A percentile compares a stretch with the other conserved stretches of the same genome.
phyloP scores from a whole-genome alignment of 2,888 invertebrate species.

The Scotopteryx bipunctaria region DNA sequence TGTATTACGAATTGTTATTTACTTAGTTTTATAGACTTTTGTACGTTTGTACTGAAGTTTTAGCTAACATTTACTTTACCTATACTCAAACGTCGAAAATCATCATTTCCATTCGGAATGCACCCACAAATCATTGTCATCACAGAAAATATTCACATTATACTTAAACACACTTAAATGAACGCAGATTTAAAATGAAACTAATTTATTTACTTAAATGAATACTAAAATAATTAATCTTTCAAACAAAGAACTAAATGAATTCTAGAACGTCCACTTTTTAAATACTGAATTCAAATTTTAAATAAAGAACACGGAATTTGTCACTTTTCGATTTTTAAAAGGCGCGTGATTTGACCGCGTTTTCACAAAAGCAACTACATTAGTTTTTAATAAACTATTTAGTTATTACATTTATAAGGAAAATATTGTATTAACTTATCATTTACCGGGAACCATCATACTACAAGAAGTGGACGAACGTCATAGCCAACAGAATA shows the following conservation, averaged over 20 bases:
- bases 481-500: constrained; percentile 9
- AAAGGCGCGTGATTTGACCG: neutral
- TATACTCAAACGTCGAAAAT: constrained; percentile 41
- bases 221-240: too few species aligned
- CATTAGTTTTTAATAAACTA: too few species aligned
- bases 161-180: neutral
- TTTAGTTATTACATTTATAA: too few species aligned
- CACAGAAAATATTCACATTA: neutral
- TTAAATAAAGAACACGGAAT: neutral
- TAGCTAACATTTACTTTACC: constrained; percentile 45
- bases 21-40: too few species aligned
- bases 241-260: too few species aligned
- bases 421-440: constrained; percentile 9
- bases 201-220: neutral
- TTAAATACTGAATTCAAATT: neutral
- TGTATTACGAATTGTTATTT: too few species aligned
- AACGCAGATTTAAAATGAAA: neutral
- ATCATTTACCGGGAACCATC: constrained; percentile 12
- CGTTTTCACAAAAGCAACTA: neutral
- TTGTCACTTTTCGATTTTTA: neutral
- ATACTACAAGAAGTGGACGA: constrained; percentile 3
- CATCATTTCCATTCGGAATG: constrained; percentile 30
- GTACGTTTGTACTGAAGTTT: too few species aligned
- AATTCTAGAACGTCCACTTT: too few species aligned
- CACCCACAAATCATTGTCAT: constrained; percentile 42